Evolutionary conservation across 2,888 invertebrate species (phyloP).

Genomic region (Netelia inedita): DNA sequence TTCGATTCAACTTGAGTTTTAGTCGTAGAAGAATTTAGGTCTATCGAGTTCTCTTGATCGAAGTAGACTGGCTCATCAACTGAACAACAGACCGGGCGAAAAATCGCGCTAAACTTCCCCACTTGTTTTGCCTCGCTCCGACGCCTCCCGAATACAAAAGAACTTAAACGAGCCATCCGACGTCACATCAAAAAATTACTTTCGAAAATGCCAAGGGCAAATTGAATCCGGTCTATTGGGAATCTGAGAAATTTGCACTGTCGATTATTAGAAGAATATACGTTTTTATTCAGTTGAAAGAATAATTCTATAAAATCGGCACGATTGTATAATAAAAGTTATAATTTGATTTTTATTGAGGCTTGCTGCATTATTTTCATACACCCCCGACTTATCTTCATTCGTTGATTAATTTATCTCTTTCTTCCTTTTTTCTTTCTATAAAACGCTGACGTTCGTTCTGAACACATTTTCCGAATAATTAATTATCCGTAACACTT

Average conservation of each 20-base stretch:
- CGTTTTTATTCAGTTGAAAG: not conserved
- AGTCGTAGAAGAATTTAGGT: not conserved
- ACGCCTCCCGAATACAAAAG: not conserved
- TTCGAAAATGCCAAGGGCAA: no score
- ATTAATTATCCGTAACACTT: not conserved
- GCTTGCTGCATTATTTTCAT: not conserved
- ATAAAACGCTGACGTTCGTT: not conserved
- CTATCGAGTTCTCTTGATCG: not conserved
- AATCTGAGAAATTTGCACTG: not conserved
- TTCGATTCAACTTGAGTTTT: not conserved
- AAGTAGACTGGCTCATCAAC: not conserved
- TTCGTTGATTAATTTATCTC: not conserved
- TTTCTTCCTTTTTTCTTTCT: not conserved
- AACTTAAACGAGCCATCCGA: not conserved
- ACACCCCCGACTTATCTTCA: not conserved
- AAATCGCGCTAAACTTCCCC: not conserved
- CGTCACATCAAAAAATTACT: not conserved
- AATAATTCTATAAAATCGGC: not conserved
- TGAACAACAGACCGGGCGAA: not conserved
- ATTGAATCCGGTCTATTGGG: not conserved
- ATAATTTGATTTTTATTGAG: conserved; percentile 5
- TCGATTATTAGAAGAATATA: not conserved
- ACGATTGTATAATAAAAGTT: not conserved
- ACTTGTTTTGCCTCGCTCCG: not conserved
- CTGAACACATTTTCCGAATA: not conserved